Percentiles rank a stretch among this genome's conserved stretches.
Evolutionary conservation across 2,797 vertebrate genomes (phyloP).

Genomic region (Acanthiza pusilla): DNA sequence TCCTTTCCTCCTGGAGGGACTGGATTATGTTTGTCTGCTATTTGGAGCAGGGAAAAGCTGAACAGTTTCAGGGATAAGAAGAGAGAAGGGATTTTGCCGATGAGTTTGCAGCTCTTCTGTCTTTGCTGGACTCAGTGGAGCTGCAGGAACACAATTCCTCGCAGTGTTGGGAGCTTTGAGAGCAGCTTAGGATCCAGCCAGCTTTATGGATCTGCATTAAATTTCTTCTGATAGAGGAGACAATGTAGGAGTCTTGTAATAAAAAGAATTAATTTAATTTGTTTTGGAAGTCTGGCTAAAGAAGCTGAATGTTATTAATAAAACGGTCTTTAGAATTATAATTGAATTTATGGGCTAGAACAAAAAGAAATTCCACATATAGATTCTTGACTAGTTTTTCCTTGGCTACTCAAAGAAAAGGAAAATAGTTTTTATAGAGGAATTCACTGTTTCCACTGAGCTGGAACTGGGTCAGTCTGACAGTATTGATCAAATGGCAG

Average conservation of each 20-base stretch:
- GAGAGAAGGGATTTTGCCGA: slow-evolving; percentile 14
- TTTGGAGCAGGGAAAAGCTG: neutral
- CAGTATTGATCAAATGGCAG: neutral
- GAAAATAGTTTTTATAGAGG: neutral
- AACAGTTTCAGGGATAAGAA: slow-evolving; percentile 14
- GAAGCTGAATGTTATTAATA: neutral
- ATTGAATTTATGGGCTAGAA: neutral
- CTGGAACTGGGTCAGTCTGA: neutral
- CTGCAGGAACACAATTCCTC: neutral
- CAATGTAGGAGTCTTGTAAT: neutral
- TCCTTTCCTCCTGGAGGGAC: slow-evolving; percentile 4
- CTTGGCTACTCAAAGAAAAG: neutral
- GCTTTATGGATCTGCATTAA: neutral
- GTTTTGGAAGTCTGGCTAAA: neutral
- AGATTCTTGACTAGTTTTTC: neutral
- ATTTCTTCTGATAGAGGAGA: neutral
- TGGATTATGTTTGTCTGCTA: neutral
- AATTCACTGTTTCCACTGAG: neutral
- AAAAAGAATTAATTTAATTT: slow-evolving; percentile 9
- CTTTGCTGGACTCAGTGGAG: neutral
- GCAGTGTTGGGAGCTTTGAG: neutral
- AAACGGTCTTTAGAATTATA: neutral
- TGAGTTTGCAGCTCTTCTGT: neutral
- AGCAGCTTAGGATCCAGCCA: neutral
- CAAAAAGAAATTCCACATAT: neutral